Base-by-base conservation (phyloP, 1,140 invertebrate genomes). In the Lordiphosa mommai region DNA sequence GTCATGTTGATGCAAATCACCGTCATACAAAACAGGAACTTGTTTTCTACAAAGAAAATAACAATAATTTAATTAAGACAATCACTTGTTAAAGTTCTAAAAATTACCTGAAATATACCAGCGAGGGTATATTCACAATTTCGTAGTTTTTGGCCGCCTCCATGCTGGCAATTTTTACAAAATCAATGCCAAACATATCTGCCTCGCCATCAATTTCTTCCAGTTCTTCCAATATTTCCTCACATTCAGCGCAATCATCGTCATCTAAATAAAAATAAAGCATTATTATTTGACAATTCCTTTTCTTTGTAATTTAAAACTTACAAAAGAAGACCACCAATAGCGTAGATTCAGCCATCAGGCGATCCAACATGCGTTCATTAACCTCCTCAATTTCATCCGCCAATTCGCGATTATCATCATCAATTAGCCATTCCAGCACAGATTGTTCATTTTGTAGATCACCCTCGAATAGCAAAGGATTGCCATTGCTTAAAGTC, bases 371-470 rank as follows among this genome's bases (percentile, higher is more conserved):
- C 96, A 98, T 98, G 74, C 95, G 92, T 49, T 93, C 93, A 87
- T 98, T 98, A 1, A 98, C 96, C 37, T 94, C 94, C 90, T 98
- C 96, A 72, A 98, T 98, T 91, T 98, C 96, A 90, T 98, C 96
- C 8, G 95, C 95, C 57, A 98, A 86, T 91, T 98, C 96, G 9
- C 97, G 92, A 89, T 97, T 98, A 59, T 98, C 96, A 88, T 98
- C 96, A 88, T 98, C 96, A 56, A 96, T 95, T 0, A 98, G 89
- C 96, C 96, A 98, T 89, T 98, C 96, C 30, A 97, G 89, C 6
- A 97, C 95, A 0, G 95, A 95, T 68, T 96, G 94, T 90, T 97
- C 96, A 86, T 96, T 96, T 90, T 97, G 95, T 12, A 98, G 89
- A 90, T 98, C 96, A 29, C 96, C 96, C 92, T 98, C 96, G 89